These are phyloP conservation scores for Alcis repandata DNA, from an alignment of 2,888 invertebrate genomes.

Conservation along the genomic window DNA sequence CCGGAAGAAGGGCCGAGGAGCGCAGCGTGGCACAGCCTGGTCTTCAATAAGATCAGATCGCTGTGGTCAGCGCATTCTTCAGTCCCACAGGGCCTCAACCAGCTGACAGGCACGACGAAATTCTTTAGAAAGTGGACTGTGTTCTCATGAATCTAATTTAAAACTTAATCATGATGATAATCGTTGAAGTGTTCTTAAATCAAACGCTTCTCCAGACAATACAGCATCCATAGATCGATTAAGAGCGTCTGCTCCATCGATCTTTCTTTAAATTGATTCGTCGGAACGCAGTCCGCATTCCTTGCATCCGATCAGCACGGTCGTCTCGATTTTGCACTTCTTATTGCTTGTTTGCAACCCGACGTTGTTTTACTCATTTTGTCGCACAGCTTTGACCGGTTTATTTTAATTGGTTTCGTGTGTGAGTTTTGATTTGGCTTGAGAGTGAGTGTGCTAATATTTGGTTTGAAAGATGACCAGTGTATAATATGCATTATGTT, in stretches of 20 bases:
- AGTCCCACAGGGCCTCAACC: slow-evolving; percentile 93
- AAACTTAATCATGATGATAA: slow-evolving; percentile 33
- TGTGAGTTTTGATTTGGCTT: slow-evolving; percentile 51
- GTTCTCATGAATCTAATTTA: slow-evolving; percentile 35
- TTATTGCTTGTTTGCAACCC: slow-evolving; percentile 75
- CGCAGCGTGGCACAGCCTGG: slow-evolving; percentile 90
- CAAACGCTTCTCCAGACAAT: slow-evolving; percentile 30
- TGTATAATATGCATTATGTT: neutral
- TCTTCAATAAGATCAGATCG: slow-evolving; percentile 95
- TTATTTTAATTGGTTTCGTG: slow-evolving; percentile 55
- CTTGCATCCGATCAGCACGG: slow-evolving; percentile 66
- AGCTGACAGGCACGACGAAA: slow-evolving; percentile 89
- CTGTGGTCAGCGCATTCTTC: slow-evolving; percentile 93
- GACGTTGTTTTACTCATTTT: slow-evolving; percentile 60
- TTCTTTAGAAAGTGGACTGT: slow-evolving; percentile 69
- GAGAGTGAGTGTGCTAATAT: slow-evolving; percentile 46
- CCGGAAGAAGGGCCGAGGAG: slow-evolving; percentile 82
- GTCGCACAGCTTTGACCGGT: slow-evolving; percentile 68
- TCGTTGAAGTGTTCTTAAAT: slow-evolving; percentile 20
- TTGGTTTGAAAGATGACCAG: neutral
- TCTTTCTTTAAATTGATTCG: slow-evolving; percentile 57
- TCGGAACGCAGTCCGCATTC: slow-evolving; percentile 78
- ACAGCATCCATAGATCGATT: slow-evolving; percentile 34
- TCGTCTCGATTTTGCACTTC: slow-evolving; percentile 76
- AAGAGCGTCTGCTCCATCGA: slow-evolving; percentile 40